Evolutionary conservation across 2,797 vertebrate genomes (phyloP), one percentile per base, ranked within the genome.

Genomic region (Miichthys miiuy): DNA sequence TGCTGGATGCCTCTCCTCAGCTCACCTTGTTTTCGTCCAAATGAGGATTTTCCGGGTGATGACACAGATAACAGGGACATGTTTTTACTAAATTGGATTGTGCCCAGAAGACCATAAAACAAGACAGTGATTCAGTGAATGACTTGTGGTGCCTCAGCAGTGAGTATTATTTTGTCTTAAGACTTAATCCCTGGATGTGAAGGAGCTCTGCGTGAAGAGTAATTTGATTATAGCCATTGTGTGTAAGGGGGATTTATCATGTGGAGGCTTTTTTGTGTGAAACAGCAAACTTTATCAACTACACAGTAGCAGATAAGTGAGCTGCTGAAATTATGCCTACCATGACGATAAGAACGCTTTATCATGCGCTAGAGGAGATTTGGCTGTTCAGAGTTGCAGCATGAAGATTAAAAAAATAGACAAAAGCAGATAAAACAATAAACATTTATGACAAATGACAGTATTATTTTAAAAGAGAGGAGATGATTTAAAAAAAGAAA

Each of bases 211-310:
- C 82, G 27, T 52, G 72, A 68, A n/a, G 48, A 78, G 44, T 88
- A 79, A 91, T 86, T 81, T 80, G 88, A 91, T 91, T 86, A 88
- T 9, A 68, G 47, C 69, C 68, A 62, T 86, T 82, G 88, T 89
- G 79, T 58, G 73, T 71, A 4, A 2, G 18, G 8, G 64, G 76
- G 78, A 81, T 88, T 83, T 71, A 71, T n/a, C 46, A 50, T 16
- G 60, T 72, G 54, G 75, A 77, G 38, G 86, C 54, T 44, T 71
- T 44, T 88, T 80, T 69, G 84, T 88, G 71, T 34, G 78, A 50
- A 60, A 57, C 52, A 48, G 75, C 66, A 77, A 81, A 67, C 52
- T 81, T 72, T 70, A 83, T 84, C 80, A 71, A 70, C 79, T 23
- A 12, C 67, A 38, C 78, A 69, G 62, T 30, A 17, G 73, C 74